Base-by-base conservation (phyloP, 2,797 vertebrate species). In the Gallinago solitaria region DNA sequence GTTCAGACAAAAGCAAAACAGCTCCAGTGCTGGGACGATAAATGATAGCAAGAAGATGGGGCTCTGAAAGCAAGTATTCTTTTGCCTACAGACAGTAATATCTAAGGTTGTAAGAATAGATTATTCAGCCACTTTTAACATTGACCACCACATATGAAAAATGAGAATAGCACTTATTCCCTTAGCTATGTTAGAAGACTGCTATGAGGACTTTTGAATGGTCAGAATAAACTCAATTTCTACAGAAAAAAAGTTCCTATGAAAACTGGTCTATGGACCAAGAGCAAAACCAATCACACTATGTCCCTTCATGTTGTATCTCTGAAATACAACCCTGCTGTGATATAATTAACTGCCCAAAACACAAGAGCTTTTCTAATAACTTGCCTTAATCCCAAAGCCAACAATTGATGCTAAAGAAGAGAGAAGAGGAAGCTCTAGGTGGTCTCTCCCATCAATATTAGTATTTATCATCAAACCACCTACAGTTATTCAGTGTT, bases 1-100 rank as follows among this genome's bases (percentile, higher is more conserved):
- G 54, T 89, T 97, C 89, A 90, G 63, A 94, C 68, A 83, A 94
- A 96, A 96, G 90, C 48, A 95, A 97, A 97, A 90, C 51, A 87
- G 56, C 32, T 85, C 70, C 64, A 74, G 28, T 24, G 16, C 45
- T 89, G 78, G 50, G 79, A 68, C 3, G 12, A 90, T 83, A 95
- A 93, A 48, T 25, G 83, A 91, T 43, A 91, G 91, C 51, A 94
- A 79, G 45, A 74, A 92, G 43, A 70, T 51, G 30, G 16, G 78
- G 77, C 71, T 94, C 75, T 24, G 23, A 95, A 89, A 89, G 95
- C 81, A 83, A 93, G 88, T 89, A 87, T 43, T 91, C 43, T 59
- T 95, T 90, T 93, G 61, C 65, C 82, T 96, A 87, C 63, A 89
- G 80, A 78, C 41, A 83, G 85, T 30, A 92, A 83, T 69, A 69